Conservation (phyloP, 2,113 vertebrate species). For the Archocentrus centrarchus region DNA sequence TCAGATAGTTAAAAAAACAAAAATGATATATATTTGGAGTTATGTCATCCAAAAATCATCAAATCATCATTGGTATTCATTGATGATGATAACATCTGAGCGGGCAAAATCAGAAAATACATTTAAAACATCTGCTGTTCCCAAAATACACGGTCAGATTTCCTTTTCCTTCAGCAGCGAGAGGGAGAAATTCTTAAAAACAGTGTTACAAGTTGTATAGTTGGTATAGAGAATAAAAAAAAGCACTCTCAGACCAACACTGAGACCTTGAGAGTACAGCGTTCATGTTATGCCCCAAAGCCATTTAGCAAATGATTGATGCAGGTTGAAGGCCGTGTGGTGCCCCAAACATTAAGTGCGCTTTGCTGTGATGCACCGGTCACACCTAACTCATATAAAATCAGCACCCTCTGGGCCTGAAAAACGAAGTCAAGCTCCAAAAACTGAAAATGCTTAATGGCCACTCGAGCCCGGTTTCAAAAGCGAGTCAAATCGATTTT, state of each 20-base stretch:
- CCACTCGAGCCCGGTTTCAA: not conserved
- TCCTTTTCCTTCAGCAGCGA: not conserved
- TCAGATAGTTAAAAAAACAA: not conserved
- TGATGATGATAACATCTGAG: not conserved
- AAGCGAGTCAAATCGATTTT: not conserved
- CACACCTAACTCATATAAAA: not conserved
- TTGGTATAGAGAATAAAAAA: not conserved
- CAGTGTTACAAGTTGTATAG: not conserved
- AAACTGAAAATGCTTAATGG: not conserved
- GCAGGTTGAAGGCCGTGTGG: not conserved
- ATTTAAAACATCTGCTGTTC: not conserved
- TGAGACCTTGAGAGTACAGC: not conserved
- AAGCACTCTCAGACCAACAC: not conserved
- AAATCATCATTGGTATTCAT: not conserved
- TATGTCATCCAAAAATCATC: not conserved
- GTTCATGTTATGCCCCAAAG: not conserved
- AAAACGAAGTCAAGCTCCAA: not conserved
- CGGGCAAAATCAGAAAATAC: not conserved
- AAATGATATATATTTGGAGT: not conserved
- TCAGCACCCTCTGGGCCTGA: not conserved
- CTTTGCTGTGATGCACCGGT: not conserved
- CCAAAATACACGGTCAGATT: fast-evolving
- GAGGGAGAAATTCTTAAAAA: not conserved
- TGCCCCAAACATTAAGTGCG: not conserved
- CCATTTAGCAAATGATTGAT: not conserved